Evolutionary conservation across 30 jellyfish, hydroid and myxozoan species (phyloP), one percentile per base, ranked within the genome.

Genomic region (Aurelia sp.): DNA sequence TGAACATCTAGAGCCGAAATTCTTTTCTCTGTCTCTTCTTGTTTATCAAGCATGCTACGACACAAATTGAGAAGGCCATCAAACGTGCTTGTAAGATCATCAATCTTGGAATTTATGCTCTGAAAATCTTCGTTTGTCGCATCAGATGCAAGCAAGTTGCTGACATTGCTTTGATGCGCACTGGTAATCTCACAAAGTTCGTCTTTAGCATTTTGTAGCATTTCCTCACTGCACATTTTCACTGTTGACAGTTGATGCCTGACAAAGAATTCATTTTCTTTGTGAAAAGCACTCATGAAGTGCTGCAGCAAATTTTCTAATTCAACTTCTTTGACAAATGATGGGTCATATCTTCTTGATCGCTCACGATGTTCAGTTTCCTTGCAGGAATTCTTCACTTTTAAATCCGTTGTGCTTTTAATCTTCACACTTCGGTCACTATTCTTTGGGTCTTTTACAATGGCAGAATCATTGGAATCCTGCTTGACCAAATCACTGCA

Each of bases 191-290:
- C 30, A 18, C 76, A 21, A n/a, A 76, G 76, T 41, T 59, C 73
- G 23, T 59, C 44, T 41, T 58, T 62, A 19, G 86, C 76, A 30
- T 19, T 55, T 3, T 15, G 48, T 11, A 76, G 86, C 75, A 76
- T 20, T 11, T 76, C 86, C 67, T 76, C 66, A 66, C 86, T 57
- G 69, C 60, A 61, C 1, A 35, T 30, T 8, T 59, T 76, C 12
- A 76, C 86, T 20, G 40, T 23, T 5, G 86, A 76, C 50, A 76
- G 66, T 40, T 58, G 76, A 21, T 76, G 86, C 76, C 63, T 76
- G 40, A 76, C 44, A 55, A 76, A 76, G 17, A 55, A 76, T 63
- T 59, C 76, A 59, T 76, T 76, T 60, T 76, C 76, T 16, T 18
- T 22, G 18, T 61, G 73, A 31, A 76, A 16, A 11, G 61, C 20